Base-by-base conservation (phyloP, 2,888 invertebrate genomes). In the Chrysodeixis includens region DNA sequence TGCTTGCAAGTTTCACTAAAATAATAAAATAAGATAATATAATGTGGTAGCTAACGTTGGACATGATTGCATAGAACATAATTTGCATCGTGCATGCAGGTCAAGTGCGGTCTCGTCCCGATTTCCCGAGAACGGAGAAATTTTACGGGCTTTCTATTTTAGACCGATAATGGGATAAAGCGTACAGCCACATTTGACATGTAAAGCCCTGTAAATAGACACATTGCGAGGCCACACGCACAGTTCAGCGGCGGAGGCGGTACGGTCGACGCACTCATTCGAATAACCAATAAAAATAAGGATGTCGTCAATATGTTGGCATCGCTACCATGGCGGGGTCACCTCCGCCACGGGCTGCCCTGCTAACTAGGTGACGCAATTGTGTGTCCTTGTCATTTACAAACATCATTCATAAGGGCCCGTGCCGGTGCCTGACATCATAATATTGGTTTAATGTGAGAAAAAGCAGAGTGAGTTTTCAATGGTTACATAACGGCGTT, bases 301-400 rank as follows among this genome's bases (percentile, higher is more conserved):
- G 94, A 94, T 94, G 94, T 92, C 94, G 94, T 94, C 94, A 94
- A 94, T 93, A 88, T 87, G 88, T 93, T 94, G 93, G 94, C 94
- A 93, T 89, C 92, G 87, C 78, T 83, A 69, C 88, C 88, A 88
- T 89, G 82, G 87, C 86, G 88, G 90, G 91, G 91, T 93, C 93
- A 92, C 91, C 92, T 91, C 90, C 83, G 81, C 74, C 73, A 78
- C 83, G 86, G 86, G 85, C 76, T 86, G 86, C 78, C 86, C 87
- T 81, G 83, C 77, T 81, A 76, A 65, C 62, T 73, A 57, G 64
- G 73, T 79, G 78, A 81, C 81, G 79, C 69, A 77, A 79, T 68
- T 69, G 68, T 69, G 68, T 62, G 69, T 67, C 65, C 65, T 80
- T 84, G 78, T 76, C 82, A 69, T 54, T 79, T 76, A 72, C 64